Conservation (phyloP, 1,140 invertebrate species). For the Adoxophyes honmai region DNA sequence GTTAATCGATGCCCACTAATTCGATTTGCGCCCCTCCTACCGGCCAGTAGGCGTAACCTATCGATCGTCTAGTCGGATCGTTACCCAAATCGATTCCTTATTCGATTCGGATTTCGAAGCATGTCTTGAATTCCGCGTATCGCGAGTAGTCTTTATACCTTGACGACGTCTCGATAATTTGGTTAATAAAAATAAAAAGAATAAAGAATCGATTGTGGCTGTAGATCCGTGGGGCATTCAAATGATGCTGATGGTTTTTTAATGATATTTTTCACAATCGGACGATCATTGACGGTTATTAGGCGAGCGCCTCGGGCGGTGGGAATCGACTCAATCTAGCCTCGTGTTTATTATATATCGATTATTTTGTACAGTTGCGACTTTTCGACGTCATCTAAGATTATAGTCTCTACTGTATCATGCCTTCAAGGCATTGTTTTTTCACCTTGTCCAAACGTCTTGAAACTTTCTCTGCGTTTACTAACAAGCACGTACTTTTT, state of each 20-base stretch:
- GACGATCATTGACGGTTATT: slow-evolving; percentile 11
- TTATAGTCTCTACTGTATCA: too few species aligned
- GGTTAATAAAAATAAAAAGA: neutral
- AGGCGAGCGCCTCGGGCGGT: neutral
- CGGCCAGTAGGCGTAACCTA: slow-evolving; percentile 8
- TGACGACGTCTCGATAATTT: slow-evolving; percentile 4
- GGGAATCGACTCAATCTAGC: slow-evolving; percentile 13
- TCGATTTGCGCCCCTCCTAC: slow-evolving; percentile 12
- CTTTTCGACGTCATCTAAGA: too few species aligned
- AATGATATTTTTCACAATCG: slow-evolving; percentile 18
- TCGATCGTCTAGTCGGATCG: slow-evolving; percentile 13
- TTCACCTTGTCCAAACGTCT: too few species aligned
- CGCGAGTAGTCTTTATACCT: slow-evolving; percentile 8
- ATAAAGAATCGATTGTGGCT: slow-evolving; percentile 15
- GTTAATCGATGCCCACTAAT: slow-evolving; percentile 14
- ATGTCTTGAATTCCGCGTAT: neutral
- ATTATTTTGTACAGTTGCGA: slow-evolving; percentile 2
- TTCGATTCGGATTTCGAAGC: neutral
- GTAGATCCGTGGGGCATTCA: neutral
- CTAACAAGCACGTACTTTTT: too few species aligned
- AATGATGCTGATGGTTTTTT: slow-evolving; percentile 14
- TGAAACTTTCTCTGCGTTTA: too few species aligned
- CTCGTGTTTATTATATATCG: slow-evolving; percentile 13
- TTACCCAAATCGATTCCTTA: neutral
- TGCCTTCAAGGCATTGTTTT: too few species aligned